Conservation (phyloP, 2,888 invertebrate genomes). For the Lepeophtheirus nordmannii region DNA sequence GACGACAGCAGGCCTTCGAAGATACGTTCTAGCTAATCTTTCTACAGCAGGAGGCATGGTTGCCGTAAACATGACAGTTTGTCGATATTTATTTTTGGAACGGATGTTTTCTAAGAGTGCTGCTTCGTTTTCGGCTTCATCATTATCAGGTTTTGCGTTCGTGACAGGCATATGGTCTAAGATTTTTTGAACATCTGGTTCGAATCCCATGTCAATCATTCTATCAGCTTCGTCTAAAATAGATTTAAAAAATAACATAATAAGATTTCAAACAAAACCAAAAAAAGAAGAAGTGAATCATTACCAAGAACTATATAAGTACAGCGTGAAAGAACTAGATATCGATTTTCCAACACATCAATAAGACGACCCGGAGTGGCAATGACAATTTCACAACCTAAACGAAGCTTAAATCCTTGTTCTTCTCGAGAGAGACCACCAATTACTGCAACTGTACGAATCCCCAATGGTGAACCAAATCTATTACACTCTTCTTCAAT, state of each 20-base stretch:
- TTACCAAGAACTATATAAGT: slow-evolving; percentile 61
- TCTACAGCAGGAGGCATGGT: slow-evolving; percentile 99
- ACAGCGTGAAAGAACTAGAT: slow-evolving; percentile 87
- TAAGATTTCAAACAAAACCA: too few relatives aligned
- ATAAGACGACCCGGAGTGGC: slow-evolving; percentile 98
- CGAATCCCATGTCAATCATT: slow-evolving; percentile 99
- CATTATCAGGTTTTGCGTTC: slow-evolving; percentile 92
- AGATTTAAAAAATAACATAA: neutral
- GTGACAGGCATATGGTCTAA: slow-evolving; percentile 94
- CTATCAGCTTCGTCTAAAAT: slow-evolving; percentile 86
- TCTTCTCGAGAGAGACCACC: slow-evolving; percentile 66
- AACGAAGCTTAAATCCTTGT: slow-evolving; percentile 84
- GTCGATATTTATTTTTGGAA: slow-evolving; percentile 88
- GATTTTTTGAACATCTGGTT: slow-evolving; percentile 62
- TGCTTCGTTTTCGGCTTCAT: slow-evolving; percentile 89
- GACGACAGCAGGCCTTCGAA: slow-evolving; percentile 88
- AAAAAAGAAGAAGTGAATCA: slow-evolving; percentile 39
- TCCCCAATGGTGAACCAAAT: slow-evolving; percentile 81
- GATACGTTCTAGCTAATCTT: slow-evolving; percentile 78
- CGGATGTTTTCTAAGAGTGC: slow-evolving; percentile 74
- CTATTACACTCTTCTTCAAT: slow-evolving; percentile 98
- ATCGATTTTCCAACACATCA: slow-evolving; percentile 93
- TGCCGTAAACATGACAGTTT: slow-evolving; percentile 99
- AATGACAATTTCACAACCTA: slow-evolving; percentile 98
- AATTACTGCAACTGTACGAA: slow-evolving; percentile 92